These are phyloP conservation scores for Ibidorhyncha struthersii DNA, from an alignment of 2,113 vertebrate genomes.

Conservation along the genomic window DNA sequence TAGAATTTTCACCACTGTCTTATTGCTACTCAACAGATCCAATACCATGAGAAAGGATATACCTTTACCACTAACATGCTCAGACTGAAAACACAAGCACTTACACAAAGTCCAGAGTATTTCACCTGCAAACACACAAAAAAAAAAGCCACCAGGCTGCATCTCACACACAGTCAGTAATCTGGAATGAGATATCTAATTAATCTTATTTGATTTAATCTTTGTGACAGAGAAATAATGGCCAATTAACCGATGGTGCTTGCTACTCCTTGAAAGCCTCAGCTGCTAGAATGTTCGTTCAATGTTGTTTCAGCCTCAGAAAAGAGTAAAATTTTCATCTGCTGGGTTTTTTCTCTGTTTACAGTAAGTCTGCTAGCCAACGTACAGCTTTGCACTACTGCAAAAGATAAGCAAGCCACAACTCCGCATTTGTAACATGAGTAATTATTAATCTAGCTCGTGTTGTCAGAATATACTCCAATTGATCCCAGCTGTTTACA, in stretches of 20 bases:
- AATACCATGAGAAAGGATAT: background rate
- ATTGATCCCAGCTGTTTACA: slow-evolving; percentile 7
- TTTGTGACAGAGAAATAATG: background rate
- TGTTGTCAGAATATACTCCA: background rate
- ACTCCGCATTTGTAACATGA: background rate
- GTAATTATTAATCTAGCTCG: slow-evolving; percentile 13
- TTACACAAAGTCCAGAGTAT: background rate
- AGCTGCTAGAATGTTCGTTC: background rate
- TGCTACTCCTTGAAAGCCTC: background rate
- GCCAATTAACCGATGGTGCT: background rate
- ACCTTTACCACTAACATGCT: background rate
- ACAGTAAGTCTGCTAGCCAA: background rate
- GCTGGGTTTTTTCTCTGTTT: background rate
- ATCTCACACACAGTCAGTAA: background rate
- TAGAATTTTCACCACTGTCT: background rate
- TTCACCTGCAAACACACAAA: background rate
- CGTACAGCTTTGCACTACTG: background rate
- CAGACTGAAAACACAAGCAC: background rate
- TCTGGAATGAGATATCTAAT: background rate
- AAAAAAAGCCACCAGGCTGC: background rate
- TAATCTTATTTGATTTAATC: slow-evolving; percentile 20
- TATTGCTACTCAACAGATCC: background rate
- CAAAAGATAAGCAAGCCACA: background rate
- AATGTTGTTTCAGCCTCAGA: background rate
- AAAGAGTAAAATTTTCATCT: background rate